These are phyloP conservation scores for Dascillus cervinus DNA, from an alignment of 2,888 invertebrate genomes.

Conservation along the genomic window DNA sequence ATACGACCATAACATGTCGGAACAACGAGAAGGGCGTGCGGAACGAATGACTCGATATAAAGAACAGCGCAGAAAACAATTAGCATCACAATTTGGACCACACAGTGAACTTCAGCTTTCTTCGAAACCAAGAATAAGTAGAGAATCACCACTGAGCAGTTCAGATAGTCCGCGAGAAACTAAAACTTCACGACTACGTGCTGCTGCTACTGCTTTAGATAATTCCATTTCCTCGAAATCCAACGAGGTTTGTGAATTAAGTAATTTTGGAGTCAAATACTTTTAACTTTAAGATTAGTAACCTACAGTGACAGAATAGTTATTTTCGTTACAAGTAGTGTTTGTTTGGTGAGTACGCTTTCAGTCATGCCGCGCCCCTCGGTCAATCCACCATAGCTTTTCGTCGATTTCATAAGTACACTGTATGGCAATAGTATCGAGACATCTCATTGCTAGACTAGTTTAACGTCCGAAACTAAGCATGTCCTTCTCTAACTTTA, in stretches of 20 bases:
- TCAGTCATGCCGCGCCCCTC: too few species aligned
- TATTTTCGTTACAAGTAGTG: too few species aligned
- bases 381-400: too few species aligned
- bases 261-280: too few species aligned
- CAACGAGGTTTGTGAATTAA: slow-evolving; percentile 22
- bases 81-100: slow-evolving; percentile 48
- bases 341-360: too few species aligned
- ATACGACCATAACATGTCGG: slow-evolving; percentile 26
- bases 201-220: slow-evolving; percentile 46
- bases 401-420: too few species aligned
- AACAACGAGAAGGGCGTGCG: slow-evolving; percentile 46
- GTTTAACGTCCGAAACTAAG: too few species aligned
- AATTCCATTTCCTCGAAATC: slow-evolving; percentile 7
- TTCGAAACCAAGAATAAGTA: slow-evolving; percentile 14
- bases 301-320: too few species aligned
- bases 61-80: slow-evolving; percentile 62
- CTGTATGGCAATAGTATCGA: too few species aligned
- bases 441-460: too few species aligned
- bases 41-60: slow-evolving; percentile 65
- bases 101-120: slow-evolving; percentile 8
- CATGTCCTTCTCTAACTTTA: too few species aligned
- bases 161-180: slow-evolving; percentile 56
- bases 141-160: slow-evolving; percentile 22
- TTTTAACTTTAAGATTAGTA: too few species aligned
- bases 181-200: slow-evolving; percentile 62